Conservation (phyloP, 2,888 invertebrate species). For the Sturmia bella region DNA sequence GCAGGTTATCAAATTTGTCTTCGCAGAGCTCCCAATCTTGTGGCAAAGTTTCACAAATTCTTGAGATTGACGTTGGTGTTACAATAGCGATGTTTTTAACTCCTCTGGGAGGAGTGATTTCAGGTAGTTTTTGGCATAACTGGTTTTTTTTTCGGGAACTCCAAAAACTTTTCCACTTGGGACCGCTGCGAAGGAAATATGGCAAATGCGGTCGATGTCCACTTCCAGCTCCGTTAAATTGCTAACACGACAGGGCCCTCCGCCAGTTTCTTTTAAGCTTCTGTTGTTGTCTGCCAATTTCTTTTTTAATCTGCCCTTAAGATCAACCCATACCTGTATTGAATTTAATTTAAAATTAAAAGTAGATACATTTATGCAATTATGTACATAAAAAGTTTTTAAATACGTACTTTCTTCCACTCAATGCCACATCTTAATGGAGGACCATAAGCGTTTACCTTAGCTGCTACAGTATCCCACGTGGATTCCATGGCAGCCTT, state of each 20-base stretch:
- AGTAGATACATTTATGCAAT: not conserved
- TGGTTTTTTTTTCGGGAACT: not conserved
- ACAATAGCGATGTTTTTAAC: not conserved
- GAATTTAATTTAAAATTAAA: not conserved
- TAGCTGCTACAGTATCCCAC: not conserved
- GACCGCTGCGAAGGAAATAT: slow-evolving; percentile 1
- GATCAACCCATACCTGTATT: slow-evolving; percentile 11
- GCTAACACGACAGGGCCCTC: slow-evolving; percentile 9
- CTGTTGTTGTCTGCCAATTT: slow-evolving; percentile 18
- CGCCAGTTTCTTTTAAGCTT: slow-evolving; percentile 2
- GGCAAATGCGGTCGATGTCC: not conserved
- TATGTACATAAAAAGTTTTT: not conserved
- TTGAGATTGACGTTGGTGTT: not conserved
- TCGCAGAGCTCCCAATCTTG: not conserved
- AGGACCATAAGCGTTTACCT: not conserved
- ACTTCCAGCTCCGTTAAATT: not conserved
- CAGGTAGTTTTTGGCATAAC: not conserved
- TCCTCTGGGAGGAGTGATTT: not conserved
- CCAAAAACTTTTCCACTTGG: too few species aligned
- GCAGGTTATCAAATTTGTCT: not conserved
- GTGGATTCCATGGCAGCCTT: too few species aligned
- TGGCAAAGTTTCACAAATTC: not conserved
- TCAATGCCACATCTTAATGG: too few species aligned
- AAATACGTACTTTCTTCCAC: slow-evolving; percentile 12
- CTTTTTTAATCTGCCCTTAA: slow-evolving; percentile 1